Conservation (phyloP, 1,140 invertebrate genomes). For the Orchesella cincta region DNA sequence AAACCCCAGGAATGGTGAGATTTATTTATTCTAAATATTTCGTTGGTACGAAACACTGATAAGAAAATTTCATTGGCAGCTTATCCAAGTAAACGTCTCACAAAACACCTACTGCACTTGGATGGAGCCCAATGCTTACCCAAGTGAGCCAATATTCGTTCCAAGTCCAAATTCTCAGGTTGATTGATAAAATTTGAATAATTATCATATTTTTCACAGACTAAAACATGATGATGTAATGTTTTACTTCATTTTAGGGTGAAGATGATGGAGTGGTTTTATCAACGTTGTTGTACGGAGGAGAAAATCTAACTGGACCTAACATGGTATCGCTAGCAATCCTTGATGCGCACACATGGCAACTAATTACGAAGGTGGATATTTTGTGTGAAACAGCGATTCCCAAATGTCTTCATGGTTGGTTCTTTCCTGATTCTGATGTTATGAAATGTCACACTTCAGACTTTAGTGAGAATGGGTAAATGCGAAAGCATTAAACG, state of each 20-base stretch:
- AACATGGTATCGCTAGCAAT: constrained; percentile 41
- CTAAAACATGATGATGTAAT: not conserved
- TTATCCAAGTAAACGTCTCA: constrained; percentile 76
- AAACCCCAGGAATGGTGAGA: constrained; percentile 76
- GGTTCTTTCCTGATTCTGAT: constrained; percentile 41
- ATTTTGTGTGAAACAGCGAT: constrained; percentile 31
- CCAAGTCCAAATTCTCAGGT: constrained; percentile 63
- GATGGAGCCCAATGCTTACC: constrained; percentile 72
- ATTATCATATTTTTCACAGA: not conserved
- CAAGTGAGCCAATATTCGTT: constrained; percentile 86
- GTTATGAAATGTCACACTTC: too few relatives aligned
- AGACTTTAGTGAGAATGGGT: too few relatives aligned
- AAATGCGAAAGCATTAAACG: too few relatives aligned
- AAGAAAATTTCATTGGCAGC: constrained; percentile 58
- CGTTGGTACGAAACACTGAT: not conserved
- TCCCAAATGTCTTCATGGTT: constrained; percentile 48
- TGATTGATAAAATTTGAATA: not conserved
- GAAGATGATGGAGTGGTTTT: constrained; percentile 47
- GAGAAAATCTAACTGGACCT: constrained; percentile 35
- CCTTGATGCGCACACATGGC: constrained; percentile 41
- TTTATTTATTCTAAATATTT: not conserved
- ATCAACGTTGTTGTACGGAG: constrained; percentile 43
- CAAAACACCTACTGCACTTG: constrained; percentile 68
- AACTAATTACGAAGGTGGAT: constrained; percentile 40
- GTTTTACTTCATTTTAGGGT: not conserved